Base-by-base conservation (phyloP, 2,797 vertebrate species). In the Choloepus didactylus region DNA sequence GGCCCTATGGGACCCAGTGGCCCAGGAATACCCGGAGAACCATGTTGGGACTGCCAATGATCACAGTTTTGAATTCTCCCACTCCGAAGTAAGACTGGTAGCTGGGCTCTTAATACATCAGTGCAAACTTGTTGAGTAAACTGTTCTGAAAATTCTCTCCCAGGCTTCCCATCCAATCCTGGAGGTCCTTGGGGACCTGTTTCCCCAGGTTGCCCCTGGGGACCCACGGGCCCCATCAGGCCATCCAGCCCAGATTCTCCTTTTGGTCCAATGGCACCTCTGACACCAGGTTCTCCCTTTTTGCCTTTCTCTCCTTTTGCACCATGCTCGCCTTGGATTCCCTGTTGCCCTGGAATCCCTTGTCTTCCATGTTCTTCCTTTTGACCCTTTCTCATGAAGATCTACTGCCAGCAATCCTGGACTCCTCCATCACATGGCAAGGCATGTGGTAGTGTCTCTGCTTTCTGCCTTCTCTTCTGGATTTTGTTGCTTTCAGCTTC, bases 81-180 rank as follows among this genome's bases (percentile, higher is more conserved):
- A 97, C 98, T 99, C 97, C 98, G 98, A 92, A 99, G 98, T 96
- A 99, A 98, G 89, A 97, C 97, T 46, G 99, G 98, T 92, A 99
- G 98, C 98, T 99, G 99, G 96, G 98, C 99, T 98, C 98, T 99
- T 97, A 99, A 98, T 92, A 99, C 98, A 73, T 99, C 99, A 97
- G 98, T 99, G 98, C 99, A 99, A 96, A 99, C 99, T 97, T 99
- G 99, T 6, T 98, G 99, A 98, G 99, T 99, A 98, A 99, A 99
- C 95, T 98, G 98, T 97, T 99, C 99, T 44, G 99, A 99, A 97
- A 99, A 98, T 94, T 98, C 98, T 98, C 98, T 99, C 86, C 98
- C 98, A 88, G 99, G 98, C 97, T 98, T 99, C 97, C 99, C 99
- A 96, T 99, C 99, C 75, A 98, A 98, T 98, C 99, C 99, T 96